A percentile compares a stretch with the other conserved stretches of the same genome.
Conservation (phyloP, 1,140 invertebrate genomes). For the Teleopsis dalmanni region DNA sequence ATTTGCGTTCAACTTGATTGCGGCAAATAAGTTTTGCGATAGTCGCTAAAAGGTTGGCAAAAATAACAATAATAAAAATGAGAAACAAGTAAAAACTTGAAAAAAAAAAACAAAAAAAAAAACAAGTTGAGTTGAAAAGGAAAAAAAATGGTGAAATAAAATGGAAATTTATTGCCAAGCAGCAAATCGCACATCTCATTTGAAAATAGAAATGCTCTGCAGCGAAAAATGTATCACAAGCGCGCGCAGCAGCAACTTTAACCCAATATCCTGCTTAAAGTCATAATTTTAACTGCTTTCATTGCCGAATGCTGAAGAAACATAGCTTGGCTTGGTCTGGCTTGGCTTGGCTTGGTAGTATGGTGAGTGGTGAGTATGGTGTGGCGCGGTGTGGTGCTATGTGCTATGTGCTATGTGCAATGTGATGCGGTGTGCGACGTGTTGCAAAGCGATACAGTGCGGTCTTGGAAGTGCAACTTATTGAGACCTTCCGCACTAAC, state of each 20-base stretch:
- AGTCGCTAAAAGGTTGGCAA: no score
- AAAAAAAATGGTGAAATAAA: slow-evolving; percentile 2
- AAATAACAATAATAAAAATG: no score
- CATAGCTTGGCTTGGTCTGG: not conserved
- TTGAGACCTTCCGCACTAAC: slow-evolving; percentile 13
- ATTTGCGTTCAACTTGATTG: no score
- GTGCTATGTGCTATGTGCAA: not conserved
- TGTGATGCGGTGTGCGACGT: not conserved
- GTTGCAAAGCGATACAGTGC: not conserved
- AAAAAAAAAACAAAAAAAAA: no score
- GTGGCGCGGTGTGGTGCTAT: not conserved
- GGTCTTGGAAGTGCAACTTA: slow-evolving; percentile 11
- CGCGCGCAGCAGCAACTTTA: slow-evolving; percentile 23
- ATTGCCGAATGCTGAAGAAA: no score
- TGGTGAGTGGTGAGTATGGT: not conserved
- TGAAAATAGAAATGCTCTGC: not conserved
- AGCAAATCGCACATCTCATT: slow-evolving; percentile 6
- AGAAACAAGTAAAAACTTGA: no score
- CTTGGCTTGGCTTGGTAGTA: not conserved
- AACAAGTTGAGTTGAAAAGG: no score
- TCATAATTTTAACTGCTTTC: slow-evolving; percentile 27
- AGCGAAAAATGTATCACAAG: not conserved
- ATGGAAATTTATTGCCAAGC: slow-evolving; percentile 8
- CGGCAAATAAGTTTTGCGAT: no score
- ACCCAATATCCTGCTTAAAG: slow-evolving; percentile 40